Evolutionary conservation across 2,888 invertebrate genomes (phyloP).

Genomic region (Brenthis hecate): DNA sequence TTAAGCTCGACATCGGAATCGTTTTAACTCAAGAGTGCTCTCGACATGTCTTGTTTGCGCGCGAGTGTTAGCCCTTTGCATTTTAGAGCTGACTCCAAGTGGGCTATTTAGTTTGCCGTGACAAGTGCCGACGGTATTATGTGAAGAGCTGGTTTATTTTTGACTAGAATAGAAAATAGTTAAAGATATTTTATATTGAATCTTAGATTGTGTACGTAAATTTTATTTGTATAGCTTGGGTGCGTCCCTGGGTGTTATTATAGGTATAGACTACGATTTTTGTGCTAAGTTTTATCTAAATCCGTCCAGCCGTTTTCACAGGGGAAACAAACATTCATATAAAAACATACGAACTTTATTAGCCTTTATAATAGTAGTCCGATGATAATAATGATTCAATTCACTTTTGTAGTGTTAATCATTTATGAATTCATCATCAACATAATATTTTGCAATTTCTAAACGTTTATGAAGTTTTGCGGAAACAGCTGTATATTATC

Average conservation of each 20-base stretch:
- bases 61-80: slow-evolving; percentile 56
- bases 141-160: slow-evolving; percentile 33
- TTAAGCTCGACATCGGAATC: slow-evolving; percentile 64
- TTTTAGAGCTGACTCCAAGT: slow-evolving; percentile 48
- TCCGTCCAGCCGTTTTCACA: too few species aligned
- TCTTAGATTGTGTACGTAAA: background rate
- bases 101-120: slow-evolving; percentile 51
- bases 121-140: slow-evolving; percentile 49
- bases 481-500: slow-evolving; percentile 45
- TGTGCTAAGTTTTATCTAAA: too few species aligned
- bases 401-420: background rate
- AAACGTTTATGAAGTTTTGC: slow-evolving; percentile 40
- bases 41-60: slow-evolving; percentile 53
- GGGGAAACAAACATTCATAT: too few species aligned
- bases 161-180: slow-evolving; percentile 1
- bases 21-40: slow-evolving; percentile 69
- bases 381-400: slow-evolving; percentile 2
- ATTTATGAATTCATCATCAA: background rate
- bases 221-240: background rate
- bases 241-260: background rate
- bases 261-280: too few species aligned
- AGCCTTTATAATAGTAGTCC: too few species aligned
- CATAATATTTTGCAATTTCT: slow-evolving; percentile 11
- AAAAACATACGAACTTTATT: too few species aligned
- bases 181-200: background rate